Base-by-base conservation (phyloP, 2,797 vertebrate species). In the Hyperoplus lanceolatus region DNA sequence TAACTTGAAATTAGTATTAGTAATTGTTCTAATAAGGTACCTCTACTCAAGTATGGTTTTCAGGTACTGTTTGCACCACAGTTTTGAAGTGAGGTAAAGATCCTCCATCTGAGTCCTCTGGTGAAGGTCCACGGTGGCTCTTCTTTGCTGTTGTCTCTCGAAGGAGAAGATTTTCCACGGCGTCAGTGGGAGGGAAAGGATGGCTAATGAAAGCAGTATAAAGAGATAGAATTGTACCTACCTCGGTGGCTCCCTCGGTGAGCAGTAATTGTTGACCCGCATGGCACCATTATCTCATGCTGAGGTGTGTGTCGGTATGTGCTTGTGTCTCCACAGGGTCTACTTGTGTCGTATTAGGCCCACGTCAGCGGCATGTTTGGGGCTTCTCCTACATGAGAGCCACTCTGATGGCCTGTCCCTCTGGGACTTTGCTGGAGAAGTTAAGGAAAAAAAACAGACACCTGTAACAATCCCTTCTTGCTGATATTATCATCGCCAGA, bases 21-120 rank as follows among this genome's bases (percentile, higher is more conserved):
- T 29, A 29, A 29, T 29, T 29, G 29, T 29, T 29, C 29, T 3
- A 29, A 29, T 29, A 29, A 29, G 29, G 29, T 29, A 3, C 3
- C 29, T 29, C 29, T 29, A 29, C 29, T 29, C 3, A 29, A 3
- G 29, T 29, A 29, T 29, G 29, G 29, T 29, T 29, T 29, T 29
- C 29, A 29, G 29, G 29, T 29, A 29, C 29, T 29, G 3, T 29
- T 29, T 29, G 29, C 29, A 29, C 29, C 29, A 29, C 29, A 29
- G 29, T 29, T 29, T 73, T 85, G 38, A 77, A 82, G 81, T 79
- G 63, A 51, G 59, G 43, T 79, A 85, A 86, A 87, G 71, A 81
- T 56, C 64, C 72, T 80, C 60, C 60, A 63, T 76, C 59, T 77
- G 70, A 64, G 71, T 79, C 46, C 56, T 73, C 15, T 49, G 50